Evolutionary conservation across 2,797 vertebrate species (phyloP).

Genomic region (Rhabdophis nuchalis): DNA sequence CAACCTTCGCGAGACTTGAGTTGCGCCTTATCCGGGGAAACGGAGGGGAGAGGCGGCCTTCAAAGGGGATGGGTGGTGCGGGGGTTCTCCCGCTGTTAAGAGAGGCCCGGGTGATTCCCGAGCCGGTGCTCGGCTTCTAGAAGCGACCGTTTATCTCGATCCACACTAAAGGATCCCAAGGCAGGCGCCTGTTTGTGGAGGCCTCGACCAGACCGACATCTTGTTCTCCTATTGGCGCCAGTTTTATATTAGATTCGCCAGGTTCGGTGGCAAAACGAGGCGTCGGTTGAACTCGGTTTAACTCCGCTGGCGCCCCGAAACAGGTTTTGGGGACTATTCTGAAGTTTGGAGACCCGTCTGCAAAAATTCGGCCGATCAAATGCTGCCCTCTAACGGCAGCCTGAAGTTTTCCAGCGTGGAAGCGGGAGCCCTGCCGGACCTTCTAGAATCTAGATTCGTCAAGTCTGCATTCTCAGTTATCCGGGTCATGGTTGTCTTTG

Average conservation of each 20-base stretch:
- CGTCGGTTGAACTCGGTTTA: neutral
- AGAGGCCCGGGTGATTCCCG: neutral
- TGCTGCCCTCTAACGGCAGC: neutral
- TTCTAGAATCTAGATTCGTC: neutral
- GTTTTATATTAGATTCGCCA: neutral
- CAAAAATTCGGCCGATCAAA: neutral
- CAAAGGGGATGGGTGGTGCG: neutral
- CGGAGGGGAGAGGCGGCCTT: neutral
- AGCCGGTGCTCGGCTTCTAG: neutral
- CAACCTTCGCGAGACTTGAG: neutral
- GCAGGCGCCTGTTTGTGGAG: neutral
- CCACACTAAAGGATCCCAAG: neutral
- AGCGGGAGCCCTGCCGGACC: neutral
- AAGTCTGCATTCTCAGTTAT: no score
- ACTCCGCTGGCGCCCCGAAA: neutral
- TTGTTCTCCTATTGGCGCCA: no score
- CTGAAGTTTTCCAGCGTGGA: neutral
- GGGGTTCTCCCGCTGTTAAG: neutral
- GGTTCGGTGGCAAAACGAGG: neutral
- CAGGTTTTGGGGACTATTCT: neutral
- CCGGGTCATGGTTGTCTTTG: no score
- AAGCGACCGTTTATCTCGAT: neutral
- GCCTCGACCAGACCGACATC: neutral
- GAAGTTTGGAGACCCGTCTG: neutral
- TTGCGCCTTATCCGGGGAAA: neutral